Evolutionary conservation across 1,140 invertebrate genomes (phyloP), one percentile per base, ranked within the genome.

Genomic region (Proales similis): DNA sequence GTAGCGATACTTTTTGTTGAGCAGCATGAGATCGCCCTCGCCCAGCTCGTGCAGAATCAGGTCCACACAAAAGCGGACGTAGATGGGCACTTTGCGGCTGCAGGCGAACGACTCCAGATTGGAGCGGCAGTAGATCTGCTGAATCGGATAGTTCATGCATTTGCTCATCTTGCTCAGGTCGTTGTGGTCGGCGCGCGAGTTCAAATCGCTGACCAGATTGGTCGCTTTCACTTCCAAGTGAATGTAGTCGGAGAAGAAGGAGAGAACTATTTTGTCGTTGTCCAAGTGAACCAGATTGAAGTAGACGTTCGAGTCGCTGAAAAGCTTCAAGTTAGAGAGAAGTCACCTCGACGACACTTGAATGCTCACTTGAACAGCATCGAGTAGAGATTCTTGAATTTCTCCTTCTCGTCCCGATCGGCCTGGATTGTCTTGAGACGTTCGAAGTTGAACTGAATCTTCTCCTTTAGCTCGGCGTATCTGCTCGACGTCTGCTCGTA

Each of bases 151-250:
- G 19, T 57, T 57, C 4, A 57, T 12, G 32, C 45, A 57, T 27
- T 57, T 57, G 20, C 26, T 29, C 11, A 30, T 39, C 45, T 57
- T 57, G 24, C 22, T 26, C 17, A 57, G n/a, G 17, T 57, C 51
- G 20, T 24, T 57, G 11, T 36, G 45, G n/a, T 57, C 51, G 12
- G 39, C 32, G 0, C 22, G 5, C n/a, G 20, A 42, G 5, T 7
- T 42, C 9, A 57, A 42, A 42, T 57, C 51, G 12, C 20, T 39
- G 2, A 57, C 36, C 36, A 57, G 32, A 57, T 57, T 57, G 14
- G 51, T 57, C 9, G 38, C 51, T 57, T 57, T 57, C 17, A 57
- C 32, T 57, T 57, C 26, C 27, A 57, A 14, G 29, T 57, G 19
- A 7, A 57, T 57, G 9, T 29, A 26, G 20, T 26, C 36, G 19